Percentiles rank a stretch among this genome's conserved stretches.
Conservation (phyloP, 2,888 invertebrate genomes). For the Oscheius sp. region DNA sequence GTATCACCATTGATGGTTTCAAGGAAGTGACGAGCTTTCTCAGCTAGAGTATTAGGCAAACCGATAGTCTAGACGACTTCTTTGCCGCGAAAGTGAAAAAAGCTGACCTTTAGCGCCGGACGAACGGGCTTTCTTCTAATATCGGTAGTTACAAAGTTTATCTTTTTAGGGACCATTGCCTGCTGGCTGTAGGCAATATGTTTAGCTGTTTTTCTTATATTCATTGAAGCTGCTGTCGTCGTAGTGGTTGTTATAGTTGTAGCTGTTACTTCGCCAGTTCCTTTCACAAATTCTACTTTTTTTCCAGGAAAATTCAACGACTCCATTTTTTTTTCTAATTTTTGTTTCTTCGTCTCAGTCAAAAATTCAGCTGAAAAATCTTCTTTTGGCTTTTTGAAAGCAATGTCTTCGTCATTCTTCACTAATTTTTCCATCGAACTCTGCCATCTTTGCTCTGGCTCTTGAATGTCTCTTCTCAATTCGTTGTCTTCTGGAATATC, state of each 20-base stretch:
- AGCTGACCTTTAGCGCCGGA: constrained; percentile 28
- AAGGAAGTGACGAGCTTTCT: constrained; percentile 50
- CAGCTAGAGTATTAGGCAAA: constrained; percentile 36
- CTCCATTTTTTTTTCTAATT: constrained; percentile 8
- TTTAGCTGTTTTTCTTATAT: constrained; percentile 34
- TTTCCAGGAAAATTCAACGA: constrained; percentile 11
- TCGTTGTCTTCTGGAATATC: constrained; percentile 8
- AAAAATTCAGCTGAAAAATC: constrained; percentile 6
- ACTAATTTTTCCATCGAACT: constrained; percentile 29
- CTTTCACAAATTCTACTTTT: constrained; percentile 19
- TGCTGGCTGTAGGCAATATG: constrained; percentile 42
- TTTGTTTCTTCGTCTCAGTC: not conserved
- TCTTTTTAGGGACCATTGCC: constrained; percentile 17
- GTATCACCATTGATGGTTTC: constrained; percentile 45
- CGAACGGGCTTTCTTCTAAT: constrained; percentile 39
- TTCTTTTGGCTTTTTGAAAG: constrained; percentile 9
- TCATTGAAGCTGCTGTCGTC: not conserved
- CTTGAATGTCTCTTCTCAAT: constrained; percentile 6
- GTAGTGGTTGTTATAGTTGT: not conserved
- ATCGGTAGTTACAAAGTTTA: constrained; percentile 29
- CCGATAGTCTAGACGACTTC: no score
- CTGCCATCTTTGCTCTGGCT: constrained; percentile 19
- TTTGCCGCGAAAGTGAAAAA: constrained; percentile 37
- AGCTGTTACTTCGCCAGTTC: constrained; percentile 1
- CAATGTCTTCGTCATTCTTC: constrained; percentile 19